These are phyloP conservation scores for Odontothrips loti DNA, from an alignment of 2,888 invertebrate genomes.

Conservation along the genomic window DNA sequence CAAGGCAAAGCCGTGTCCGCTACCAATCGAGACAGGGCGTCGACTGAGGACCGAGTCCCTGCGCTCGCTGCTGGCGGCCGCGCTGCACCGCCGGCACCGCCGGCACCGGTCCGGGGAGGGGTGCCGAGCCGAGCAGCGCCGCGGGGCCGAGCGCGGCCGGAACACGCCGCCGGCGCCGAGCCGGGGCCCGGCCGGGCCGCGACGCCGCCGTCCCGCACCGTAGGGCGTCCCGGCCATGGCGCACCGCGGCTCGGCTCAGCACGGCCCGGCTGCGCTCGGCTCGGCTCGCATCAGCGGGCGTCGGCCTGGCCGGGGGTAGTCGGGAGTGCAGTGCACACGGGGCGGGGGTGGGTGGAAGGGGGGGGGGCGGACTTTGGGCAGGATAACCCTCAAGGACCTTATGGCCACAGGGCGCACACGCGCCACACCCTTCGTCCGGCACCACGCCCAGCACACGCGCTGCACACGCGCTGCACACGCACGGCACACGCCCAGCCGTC, in stretches of 20 bases:
- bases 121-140: conserved; percentile 28
- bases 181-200: not conserved
- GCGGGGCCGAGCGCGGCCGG: conserved; percentile 38
- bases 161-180: conserved; percentile 34
- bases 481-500: not conserved
- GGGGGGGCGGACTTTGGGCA: too few relatives aligned
- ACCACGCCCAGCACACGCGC: conserved; percentile 31
- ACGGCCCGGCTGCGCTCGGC: not conserved
- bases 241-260: conserved; percentile 32
- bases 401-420: not conserved
- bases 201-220: conserved; percentile 48
- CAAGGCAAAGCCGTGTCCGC: not conserved
- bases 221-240: conserved; percentile 48
- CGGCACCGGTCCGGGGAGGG: conserved; percentile 34
- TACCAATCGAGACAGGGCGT: not conserved
- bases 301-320: not conserved
- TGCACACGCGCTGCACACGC: not conserved
- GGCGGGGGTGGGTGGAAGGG: too few relatives aligned
- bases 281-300: not conserved
- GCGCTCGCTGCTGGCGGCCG: conserved; percentile 32
- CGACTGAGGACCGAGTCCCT: not conserved
- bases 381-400: not conserved
- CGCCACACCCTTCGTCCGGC: conserved; percentile 30
- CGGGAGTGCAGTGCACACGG: not conserved
- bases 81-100: conserved; percentile 32